Conservation (phyloP, 2,888 invertebrate genomes). For the Apoda limacodes region DNA sequence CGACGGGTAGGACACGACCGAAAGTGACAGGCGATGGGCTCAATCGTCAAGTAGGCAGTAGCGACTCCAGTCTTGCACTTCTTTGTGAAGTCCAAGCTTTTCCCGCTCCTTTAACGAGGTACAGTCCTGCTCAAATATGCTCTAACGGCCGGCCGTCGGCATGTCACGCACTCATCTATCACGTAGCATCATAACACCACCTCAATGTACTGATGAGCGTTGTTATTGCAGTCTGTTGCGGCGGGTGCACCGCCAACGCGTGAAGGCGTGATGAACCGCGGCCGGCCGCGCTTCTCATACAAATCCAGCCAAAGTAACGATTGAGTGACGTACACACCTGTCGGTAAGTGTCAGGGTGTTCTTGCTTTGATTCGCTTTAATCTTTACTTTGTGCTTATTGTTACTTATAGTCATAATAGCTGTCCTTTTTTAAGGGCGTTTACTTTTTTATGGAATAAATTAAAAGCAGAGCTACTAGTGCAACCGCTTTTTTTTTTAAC, state of each 20-base stretch:
- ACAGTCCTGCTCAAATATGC: constrained; percentile 39
- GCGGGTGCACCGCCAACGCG: constrained; percentile 49
- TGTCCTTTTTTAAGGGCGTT: constrained; percentile 26
- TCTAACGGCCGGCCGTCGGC: constrained; percentile 45
- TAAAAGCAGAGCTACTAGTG: constrained; percentile 3
- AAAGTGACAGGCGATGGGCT: constrained; percentile 73
- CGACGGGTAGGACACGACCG: constrained; percentile 78
- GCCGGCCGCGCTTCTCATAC: constrained; percentile 58
- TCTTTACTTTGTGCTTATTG: constrained; percentile 67
- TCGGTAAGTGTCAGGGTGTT: constrained; percentile 70
- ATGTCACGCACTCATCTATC: constrained; percentile 64
- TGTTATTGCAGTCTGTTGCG: constrained; percentile 64
- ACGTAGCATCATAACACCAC: constrained; percentile 55
- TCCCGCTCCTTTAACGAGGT: constrained; percentile 84
- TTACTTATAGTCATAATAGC: constrained; percentile 42
- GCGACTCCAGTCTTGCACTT: constrained; percentile 68
- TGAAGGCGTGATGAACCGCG: constrained; percentile 64
- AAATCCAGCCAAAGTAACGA: constrained; percentile 64
- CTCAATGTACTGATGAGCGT: constrained; percentile 59
- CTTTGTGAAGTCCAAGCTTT: constrained; percentile 84
- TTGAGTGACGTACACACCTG: constrained; percentile 65
- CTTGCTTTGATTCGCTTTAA: constrained; percentile 65
- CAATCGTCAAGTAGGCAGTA: constrained; percentile 64
- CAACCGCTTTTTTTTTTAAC: constrained; percentile 1
- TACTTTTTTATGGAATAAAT: constrained; percentile 29